These are phyloP conservation scores for Trachymyrmex septentrionalis DNA, from an alignment of 1,140 invertebrate species.

Conservation along the genomic window DNA sequence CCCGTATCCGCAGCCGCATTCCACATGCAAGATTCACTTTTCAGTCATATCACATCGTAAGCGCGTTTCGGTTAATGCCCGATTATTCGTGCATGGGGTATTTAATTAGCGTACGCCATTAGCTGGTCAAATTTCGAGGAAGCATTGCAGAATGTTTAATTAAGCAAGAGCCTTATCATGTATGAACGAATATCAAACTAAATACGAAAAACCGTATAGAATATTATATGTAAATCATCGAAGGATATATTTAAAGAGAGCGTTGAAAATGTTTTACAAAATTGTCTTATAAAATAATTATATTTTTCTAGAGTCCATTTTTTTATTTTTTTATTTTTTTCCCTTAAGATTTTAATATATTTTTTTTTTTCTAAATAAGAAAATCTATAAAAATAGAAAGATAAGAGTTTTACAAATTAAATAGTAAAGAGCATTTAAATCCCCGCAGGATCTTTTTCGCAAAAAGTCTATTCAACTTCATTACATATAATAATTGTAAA, in stretches of 20 bases:
- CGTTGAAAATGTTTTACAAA: neutral
- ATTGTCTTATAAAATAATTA: neutral
- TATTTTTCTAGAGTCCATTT: neutral
- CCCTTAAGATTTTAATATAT: neutral
- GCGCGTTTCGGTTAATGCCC: neutral
- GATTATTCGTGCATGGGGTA: conserved; percentile 33
- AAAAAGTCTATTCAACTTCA: too few species aligned
- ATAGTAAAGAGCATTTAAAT: too few species aligned
- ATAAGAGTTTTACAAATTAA: too few species aligned
- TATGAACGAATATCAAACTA: neutral
- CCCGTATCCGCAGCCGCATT: conserved; percentile 30
- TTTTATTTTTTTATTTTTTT: too few species aligned
- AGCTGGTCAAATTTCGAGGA: conserved; percentile 23
- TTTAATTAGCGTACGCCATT: conserved; percentile 37
- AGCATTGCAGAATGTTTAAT: neutral
- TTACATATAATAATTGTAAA: too few species aligned
- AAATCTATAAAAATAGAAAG: too few species aligned
- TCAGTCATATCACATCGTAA: conserved; percentile 37
- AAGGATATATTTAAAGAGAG: neutral
- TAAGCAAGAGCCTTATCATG: conserved; percentile 5
- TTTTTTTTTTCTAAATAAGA: neutral
- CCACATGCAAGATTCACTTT: conserved; percentile 37
- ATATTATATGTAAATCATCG: neutral
- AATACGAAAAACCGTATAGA: neutral
- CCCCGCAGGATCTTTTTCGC: too few species aligned